Base-by-base conservation (phyloP, 2,113 vertebrate genomes). In the Indri indri region DNA sequence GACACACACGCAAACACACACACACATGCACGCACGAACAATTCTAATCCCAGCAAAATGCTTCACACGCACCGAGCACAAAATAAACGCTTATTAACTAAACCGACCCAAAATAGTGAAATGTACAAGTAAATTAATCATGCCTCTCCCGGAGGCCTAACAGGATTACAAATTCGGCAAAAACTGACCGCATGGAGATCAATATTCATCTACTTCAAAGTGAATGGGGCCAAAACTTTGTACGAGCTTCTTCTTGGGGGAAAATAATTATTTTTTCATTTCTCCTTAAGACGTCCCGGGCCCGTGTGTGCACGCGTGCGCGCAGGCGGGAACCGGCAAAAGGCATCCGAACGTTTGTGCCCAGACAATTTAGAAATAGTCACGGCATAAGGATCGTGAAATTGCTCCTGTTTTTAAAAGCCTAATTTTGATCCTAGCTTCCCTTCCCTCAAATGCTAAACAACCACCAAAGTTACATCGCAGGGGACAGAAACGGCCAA, bases 141-240 rank as follows among this genome's bases (percentile, higher is more conserved):
- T 13, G 76, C 65, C 90, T 94, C 76, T 82, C 96, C 88, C 0
- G 1, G 74, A 85, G 87, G 79, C 68, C 88, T 86, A 85, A 83
- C 80, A 61, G 90, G 91, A 97, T 92, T 88, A 97, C 96, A 93
- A 92, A 96, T 93, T 92, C 81, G 23, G 92, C 88, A 71, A 91
- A 97, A 92, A 88, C 17, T 89, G 91, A 89, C 79, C 85, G 68
- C 50, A 17, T 2, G 0, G 91, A 95, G 86, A 94, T 95, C 97
- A 76, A 65, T 89, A 87, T 47, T 52, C 37, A n/a, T 71, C 90
- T 68, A 22, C 77, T 73, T 92, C 93, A 80, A 68, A 80, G 25
- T 1, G 23, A 95, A 88, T 1, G 10, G 47, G 34, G 37, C 74
- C 89, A 80, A 94, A 96, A 97, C 93, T 97, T 93, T 20, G 22